These are phyloP conservation scores for Channa striata DNA, from an alignment of 2,797 vertebrate species.

Conservation along the genomic window DNA sequence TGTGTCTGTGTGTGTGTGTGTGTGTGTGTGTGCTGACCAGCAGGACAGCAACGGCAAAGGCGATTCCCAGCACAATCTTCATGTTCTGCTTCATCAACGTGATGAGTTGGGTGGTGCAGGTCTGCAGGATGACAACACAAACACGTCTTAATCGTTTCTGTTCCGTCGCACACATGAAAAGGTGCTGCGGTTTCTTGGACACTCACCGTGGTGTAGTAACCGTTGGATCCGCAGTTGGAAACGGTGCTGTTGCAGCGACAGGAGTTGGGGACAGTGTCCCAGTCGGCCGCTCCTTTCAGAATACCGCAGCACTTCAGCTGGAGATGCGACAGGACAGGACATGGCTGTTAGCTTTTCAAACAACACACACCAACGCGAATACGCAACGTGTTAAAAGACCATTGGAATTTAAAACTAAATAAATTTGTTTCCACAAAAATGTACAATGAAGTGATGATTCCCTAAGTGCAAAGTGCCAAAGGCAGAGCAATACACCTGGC, in stretches of 20 bases:
- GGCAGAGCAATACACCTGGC: too few species aligned
- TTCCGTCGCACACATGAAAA: too few species aligned
- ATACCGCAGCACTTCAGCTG: constrained; percentile 78
- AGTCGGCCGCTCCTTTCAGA: constrained; percentile 52
- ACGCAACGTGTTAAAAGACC: too few species aligned
- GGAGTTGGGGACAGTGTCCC: constrained; percentile 14
- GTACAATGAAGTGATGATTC: too few species aligned
- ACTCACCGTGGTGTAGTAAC: constrained; percentile 45
- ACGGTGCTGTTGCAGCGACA: constrained; percentile 60
- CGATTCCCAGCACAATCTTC: constrained; percentile 71
- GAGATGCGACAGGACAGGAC: too few species aligned
- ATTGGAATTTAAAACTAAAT: too few species aligned
- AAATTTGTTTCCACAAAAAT: too few species aligned
- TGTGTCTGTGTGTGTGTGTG: neutral
- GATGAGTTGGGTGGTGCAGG: constrained; percentile 54
- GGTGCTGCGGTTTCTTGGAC: too few species aligned
- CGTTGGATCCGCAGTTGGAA: accelerated
- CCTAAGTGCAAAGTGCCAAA: too few species aligned
- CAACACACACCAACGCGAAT: too few species aligned
- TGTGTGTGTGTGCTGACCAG: constrained; percentile 62
- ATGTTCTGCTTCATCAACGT: constrained; percentile 40
- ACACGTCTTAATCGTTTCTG: neutral
- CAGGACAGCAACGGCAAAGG: constrained; percentile 75
- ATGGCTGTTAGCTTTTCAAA: too few species aligned
- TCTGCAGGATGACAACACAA: constrained; percentile 46